These are phyloP conservation scores for Ctenopoma kingsleyae DNA, from an alignment of 2,797 vertebrate species.

Conservation along the genomic window DNA sequence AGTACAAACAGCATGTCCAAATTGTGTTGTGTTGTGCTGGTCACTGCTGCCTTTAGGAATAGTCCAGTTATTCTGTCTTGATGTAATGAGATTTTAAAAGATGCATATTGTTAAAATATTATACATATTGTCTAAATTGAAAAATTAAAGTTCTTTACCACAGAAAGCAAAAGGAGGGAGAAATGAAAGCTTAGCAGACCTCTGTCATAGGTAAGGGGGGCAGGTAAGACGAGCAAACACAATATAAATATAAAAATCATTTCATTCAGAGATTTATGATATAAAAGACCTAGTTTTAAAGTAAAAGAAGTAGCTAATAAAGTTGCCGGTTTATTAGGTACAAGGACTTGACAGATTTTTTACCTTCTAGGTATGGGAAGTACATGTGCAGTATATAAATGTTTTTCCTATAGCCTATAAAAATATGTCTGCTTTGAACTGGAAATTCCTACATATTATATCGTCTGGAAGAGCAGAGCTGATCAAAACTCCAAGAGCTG, in stretches of 20 bases:
- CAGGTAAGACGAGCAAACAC: not conserved
- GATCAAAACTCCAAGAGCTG: too few relatives aligned
- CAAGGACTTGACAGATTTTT: too few relatives aligned
- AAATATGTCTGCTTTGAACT: too few relatives aligned
- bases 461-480: too few relatives aligned
- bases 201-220: not conserved
- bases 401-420: too few relatives aligned
- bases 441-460: too few relatives aligned
- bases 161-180: not conserved
- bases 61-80: too few relatives aligned
- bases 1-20: conserved; percentile 21
- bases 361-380: too few relatives aligned
- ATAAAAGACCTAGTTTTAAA: not conserved
- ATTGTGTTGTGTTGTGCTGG: not conserved
- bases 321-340: too few relatives aligned
- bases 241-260: too few relatives aligned
- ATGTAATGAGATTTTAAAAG: conserved; percentile 5
- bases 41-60: conserved; percentile 3
- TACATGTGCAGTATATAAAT: too few relatives aligned
- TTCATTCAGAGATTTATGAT: not conserved
- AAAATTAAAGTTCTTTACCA: not conserved
- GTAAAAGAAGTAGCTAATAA: too few relatives aligned
- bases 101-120: not conserved
- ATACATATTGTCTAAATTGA: not conserved
- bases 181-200: not conserved